phyloP scores from a whole-genome alignment of 2,888 invertebrate genomes.

The Drosophila quinaria region DNA sequence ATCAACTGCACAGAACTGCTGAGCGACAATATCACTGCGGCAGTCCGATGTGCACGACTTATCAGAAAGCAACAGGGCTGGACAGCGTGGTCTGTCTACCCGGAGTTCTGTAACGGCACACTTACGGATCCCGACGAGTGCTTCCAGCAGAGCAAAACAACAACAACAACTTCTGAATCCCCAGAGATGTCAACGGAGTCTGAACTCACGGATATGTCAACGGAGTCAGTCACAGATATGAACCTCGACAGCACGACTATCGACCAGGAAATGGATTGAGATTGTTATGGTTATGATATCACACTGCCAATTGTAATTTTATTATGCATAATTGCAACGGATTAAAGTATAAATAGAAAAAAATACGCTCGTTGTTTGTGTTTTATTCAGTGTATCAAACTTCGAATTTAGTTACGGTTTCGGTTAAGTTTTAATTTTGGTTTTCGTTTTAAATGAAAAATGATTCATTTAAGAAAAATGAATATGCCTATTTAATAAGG shows the following conservation, averaged over 20 bases:
- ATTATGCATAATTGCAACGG: conserved; percentile 29
- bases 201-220: conserved; percentile 14
- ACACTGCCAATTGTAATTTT: conserved; percentile 61
- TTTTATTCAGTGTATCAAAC: background rate
- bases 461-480: no score
- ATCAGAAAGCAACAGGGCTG: conserved; percentile 83
- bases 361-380: background rate
- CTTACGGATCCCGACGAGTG: conserved; percentile 62
- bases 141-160: conserved; percentile 43
- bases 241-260: conserved; percentile 34
- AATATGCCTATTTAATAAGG: no score
- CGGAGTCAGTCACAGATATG: background rate
- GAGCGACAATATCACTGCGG: conserved; percentile 80
- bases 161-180: conserved; percentile 2
- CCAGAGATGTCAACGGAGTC: conserved; percentile 7
- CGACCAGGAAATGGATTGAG: conserved; percentile 37
- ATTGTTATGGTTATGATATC: conserved; percentile 43
- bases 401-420: no score
- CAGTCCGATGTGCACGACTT: conserved; percentile 80
- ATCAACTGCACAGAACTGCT: conserved; percentile 81
- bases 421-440: no score
- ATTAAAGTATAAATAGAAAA: conserved; percentile 17
- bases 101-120: conserved; percentile 80
- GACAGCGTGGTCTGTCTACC: conserved; percentile 83
- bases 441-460: no score